Base-by-base conservation (phyloP, 2,113 vertebrate species). In the Scolopax mira region DNA sequence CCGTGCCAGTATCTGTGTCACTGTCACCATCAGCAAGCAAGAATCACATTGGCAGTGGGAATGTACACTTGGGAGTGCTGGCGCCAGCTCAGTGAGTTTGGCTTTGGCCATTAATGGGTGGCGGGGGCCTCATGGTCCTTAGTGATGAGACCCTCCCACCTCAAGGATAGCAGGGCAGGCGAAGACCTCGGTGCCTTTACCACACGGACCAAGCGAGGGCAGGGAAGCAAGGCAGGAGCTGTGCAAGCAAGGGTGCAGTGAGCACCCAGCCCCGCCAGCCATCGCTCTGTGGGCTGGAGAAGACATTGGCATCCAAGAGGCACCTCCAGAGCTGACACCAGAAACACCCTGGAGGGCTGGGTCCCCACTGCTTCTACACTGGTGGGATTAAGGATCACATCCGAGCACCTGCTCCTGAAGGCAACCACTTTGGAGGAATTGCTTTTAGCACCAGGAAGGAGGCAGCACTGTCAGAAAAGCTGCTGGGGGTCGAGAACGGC, bases 1-100 rank as follows among this genome's bases (percentile, higher is more conserved):
- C 52, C 6, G 0, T 3, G 35, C 9, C 79, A 79, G 65, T 65
- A 39, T 49, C 42, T 30, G 35, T 21, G 44, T 24, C 44, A 39
- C 58, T 4, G 1, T 39, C 92, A 74, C 28, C 37, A 21, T 14
- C 2, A 0, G 25, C 0, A 1, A 57, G n/a, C 51, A 42, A 55
- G 49, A 35, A 46, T 6, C 4, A 0, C 1, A 0, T 18, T 2
- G 0, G 51, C 57, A 51, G 17, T 1, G 8, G n/a, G 22, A 60
- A 19, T 5, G 1, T 3, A 6, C 8, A 1, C 28, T 14, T 2
- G 3, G 57, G 25, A 81, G 28, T 1, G 0, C 17, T 1, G 0
- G 13, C 10, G 10, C 41, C 58, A 52, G 42, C 31, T 48, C 44
- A 15, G 16, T 13, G 27, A 33, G 3, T 17, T 42, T 13, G 48